phyloP scores from a whole-genome alignment of 1,140 invertebrate genomes.

The Centruroides sculpturatus region DNA sequence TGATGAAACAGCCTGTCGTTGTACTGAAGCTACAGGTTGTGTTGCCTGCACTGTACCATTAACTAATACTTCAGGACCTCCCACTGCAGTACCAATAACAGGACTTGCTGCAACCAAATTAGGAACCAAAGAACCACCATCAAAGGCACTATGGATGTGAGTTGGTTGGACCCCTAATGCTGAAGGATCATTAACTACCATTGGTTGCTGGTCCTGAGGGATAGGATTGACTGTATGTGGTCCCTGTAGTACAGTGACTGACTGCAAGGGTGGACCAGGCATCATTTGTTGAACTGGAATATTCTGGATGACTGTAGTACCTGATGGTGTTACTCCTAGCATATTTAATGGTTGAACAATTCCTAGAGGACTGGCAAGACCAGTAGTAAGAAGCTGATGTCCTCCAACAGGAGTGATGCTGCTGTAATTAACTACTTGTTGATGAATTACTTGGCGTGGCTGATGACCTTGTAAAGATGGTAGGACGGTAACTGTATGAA shows the following conservation, averaged over 20 bases:
- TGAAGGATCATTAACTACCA: constrained; percentile 15
- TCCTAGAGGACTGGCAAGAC: constrained; percentile 10
- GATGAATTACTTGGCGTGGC: constrained; percentile 9
- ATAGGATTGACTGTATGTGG: constrained; percentile 10
- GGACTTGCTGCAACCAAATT: constrained; percentile 12
- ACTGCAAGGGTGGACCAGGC: constrained; percentile 13
- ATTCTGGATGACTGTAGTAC: constrained; percentile 13
- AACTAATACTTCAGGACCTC: constrained; percentile 8
- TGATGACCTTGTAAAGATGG: constrained; percentile 4
- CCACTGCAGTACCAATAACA: constrained; percentile 12
- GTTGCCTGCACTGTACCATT: neutral
- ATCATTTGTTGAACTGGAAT: constrained; percentile 14
- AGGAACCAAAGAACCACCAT: constrained; percentile 16
- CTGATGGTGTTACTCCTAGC: constrained; percentile 9
- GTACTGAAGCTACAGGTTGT: neutral
- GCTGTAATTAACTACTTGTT: constrained; percentile 13
- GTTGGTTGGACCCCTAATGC: constrained; percentile 11
- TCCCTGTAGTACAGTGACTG: constrained; percentile 9
- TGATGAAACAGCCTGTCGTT: constrained; percentile 2
- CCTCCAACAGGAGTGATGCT: constrained; percentile 9
- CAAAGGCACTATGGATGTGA: constrained; percentile 16
- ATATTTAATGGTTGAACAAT: constrained; percentile 15
- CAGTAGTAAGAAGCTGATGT: constrained; percentile 11
- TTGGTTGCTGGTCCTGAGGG: constrained; percentile 11
- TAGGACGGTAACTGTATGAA: constrained; percentile 15